Base-by-base conservation (phyloP, 2,113 vertebrate genomes). In the Neotoma lepida region DNA sequence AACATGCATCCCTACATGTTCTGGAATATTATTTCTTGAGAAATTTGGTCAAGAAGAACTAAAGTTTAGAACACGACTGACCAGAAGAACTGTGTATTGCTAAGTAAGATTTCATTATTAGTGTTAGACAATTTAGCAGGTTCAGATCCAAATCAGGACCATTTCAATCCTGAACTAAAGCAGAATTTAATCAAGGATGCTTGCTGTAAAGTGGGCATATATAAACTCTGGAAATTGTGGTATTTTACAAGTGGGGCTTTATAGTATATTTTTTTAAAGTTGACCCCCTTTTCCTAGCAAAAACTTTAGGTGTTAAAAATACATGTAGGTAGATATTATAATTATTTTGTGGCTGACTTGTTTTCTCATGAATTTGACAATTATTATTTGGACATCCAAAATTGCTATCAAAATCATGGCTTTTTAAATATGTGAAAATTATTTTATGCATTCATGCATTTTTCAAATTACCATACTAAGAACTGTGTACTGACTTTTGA, bases 371-470 rank as follows among this genome's bases (percentile, higher is more conserved):
- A 81, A 88, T 39, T 30, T 73, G 22, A 77, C 76, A 3, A 9
- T 28, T 56, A 89, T 81, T 4, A 90, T 82, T 5, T 88, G 26
- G 76, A 35, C 30, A 51, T 56, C 22, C 30, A 88, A 93, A 88
- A 33, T 14, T 80, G 28, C 7, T 88, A 9, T 94, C 61, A 91
- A 26, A 96, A 63, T 82, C 2, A 28, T 68, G 4, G 5, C 15
- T 84, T 39, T 91, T 76, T 78, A 64, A 64, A 30, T 80, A 89
- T 76, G 35, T 68, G 18, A 92, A 68, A 81, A 49, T n/a, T 94
- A 86, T 54, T 51, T 89, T 88, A 35, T 20, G 46, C 66, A 33
- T 49, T 51, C 22, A 84, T 9, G 17, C n/a, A 1, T 91, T 89
- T 63, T 63, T 74, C 9, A 70, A 39, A 6, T 73, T 63, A 7